A percentile compares a stretch with the other conserved stretches of the same genome.
Conservation (phyloP, 2,797 vertebrate genomes). For the Hypotaenidia okinawae region DNA sequence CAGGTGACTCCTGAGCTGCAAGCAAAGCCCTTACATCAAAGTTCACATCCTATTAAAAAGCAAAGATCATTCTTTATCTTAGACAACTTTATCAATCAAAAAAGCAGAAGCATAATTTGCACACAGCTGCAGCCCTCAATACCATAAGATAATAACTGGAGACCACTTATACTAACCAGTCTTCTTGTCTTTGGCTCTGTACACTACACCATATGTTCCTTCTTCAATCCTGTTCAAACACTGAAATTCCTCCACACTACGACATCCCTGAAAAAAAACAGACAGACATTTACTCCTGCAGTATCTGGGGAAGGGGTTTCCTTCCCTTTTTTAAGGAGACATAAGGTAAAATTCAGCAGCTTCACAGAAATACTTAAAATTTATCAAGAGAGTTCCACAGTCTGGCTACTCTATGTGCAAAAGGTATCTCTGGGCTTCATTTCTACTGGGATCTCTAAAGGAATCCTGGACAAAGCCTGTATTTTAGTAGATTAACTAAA, state of each 20-base stretch:
- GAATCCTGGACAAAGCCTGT: neutral
- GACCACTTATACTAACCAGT: constrained; percentile 81
- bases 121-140: neutral
- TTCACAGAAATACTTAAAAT: neutral
- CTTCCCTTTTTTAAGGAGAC: neutral
- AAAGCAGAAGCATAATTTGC: neutral
- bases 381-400: neutral
- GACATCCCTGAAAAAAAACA: constrained; percentile 86
- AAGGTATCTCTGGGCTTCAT: neutral
- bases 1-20: neutral
- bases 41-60: neutral
- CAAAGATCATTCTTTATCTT: neutral
- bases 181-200: constrained; percentile 98
- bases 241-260: constrained; percentile 98
- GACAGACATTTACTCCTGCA: neutral
- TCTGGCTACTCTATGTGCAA: fast-evolving
- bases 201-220: constrained; percentile 96
- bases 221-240: constrained; percentile 97
- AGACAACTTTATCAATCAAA: neutral
- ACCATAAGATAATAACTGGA: neutral
- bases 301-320: neutral
- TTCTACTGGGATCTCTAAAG: neutral
- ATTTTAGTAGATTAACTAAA: neutral
- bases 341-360: neutral
- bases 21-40: neutral